Conservation (phyloP, 1,140 invertebrate genomes). For the Panagrolaimus sp. region DNA sequence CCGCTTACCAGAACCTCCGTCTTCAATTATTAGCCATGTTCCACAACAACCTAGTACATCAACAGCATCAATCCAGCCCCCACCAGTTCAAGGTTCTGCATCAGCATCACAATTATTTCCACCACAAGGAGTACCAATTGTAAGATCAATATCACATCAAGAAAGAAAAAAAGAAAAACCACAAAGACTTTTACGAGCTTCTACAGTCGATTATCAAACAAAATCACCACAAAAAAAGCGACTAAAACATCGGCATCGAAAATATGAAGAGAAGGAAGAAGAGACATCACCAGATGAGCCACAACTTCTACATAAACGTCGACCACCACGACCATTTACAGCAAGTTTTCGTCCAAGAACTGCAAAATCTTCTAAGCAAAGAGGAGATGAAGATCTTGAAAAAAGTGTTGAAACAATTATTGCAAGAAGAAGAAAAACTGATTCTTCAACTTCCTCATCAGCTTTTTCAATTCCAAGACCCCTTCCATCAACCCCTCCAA, state of each 20-base stretch:
- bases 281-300: too few relatives aligned
- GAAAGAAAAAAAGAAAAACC: too few relatives aligned
- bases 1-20: too few relatives aligned
- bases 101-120: too few relatives aligned
- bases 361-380: neutral
- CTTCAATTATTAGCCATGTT: too few relatives aligned
- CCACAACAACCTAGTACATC: too few relatives aligned
- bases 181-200: too few relatives aligned
- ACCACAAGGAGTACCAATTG: too few relatives aligned
- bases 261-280: neutral
- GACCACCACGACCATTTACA: neutral
- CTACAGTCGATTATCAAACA: neutral
- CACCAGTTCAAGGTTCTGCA: too few relatives aligned
- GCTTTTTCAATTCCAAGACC: neutral
- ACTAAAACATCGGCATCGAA: neutral
- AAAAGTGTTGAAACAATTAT: conserved; percentile 8
- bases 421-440: neutral
- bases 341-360: neutral
- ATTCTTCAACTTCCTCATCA: neutral
- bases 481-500: neutral
- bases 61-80: too few relatives aligned
- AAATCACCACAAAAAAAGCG: neutral
- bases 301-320: neutral
- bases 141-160: too few relatives aligned
- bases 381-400: conserved; percentile 2